These are phyloP conservation scores for Ridgeia piscesae DNA, from an alignment of 1,140 invertebrate species.

Conservation along the genomic window DNA sequence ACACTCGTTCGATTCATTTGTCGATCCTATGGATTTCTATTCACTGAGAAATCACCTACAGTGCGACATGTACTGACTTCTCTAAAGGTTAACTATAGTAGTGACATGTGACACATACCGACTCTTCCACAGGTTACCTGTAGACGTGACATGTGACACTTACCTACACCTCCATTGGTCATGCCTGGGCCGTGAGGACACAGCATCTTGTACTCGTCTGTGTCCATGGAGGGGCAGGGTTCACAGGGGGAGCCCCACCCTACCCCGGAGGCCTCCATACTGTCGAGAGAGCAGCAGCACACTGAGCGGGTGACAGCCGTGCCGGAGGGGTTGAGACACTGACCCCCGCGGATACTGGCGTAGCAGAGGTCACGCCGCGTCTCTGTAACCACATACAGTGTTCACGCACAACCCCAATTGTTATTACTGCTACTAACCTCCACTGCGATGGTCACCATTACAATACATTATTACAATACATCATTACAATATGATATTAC, in stretches of 20 bases:
- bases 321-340: conserved; percentile 75
- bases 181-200: conserved; percentile 80
- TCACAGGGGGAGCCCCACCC: conserved; percentile 84
- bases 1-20: too few species aligned
- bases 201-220: conserved; percentile 72
- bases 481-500: too few species aligned
- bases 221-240: conserved; percentile 72
- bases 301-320: conserved; percentile 79
- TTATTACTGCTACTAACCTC: too few species aligned
- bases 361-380: conserved; percentile 81
- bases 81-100: background rate
- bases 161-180: conserved; percentile 78
- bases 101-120: conserved; percentile 58
- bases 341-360: conserved; percentile 74
- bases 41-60: too few species aligned
- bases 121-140: conserved; percentile 56
- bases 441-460: too few species aligned
- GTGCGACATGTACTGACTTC: conserved; percentile 65
- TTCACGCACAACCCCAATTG: too few species aligned
- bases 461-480: too few species aligned
- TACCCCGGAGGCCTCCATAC: conserved; percentile 65
- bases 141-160: conserved; percentile 24
- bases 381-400: conserved; percentile 62
- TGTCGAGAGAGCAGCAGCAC: conserved; percentile 78
- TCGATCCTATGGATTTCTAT: too few species aligned